Evolutionary conservation across 2,797 vertebrate genomes (phyloP), one percentile per base, ranked within the genome.

Genomic region (Cetoscarus ocellatus): DNA sequence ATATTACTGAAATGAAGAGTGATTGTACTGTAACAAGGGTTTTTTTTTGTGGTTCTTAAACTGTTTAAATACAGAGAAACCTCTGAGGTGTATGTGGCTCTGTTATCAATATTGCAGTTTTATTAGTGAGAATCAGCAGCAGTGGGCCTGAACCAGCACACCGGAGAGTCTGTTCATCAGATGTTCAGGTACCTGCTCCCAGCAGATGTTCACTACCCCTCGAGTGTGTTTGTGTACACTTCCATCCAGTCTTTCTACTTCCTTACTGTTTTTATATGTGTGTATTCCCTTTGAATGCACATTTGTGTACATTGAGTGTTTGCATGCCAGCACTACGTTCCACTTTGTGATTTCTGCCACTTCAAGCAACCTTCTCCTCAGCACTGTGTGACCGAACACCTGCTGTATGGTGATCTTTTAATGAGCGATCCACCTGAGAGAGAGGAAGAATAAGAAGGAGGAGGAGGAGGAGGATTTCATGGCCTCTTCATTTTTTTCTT

Each of bases 331-430:
- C 63, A 7, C 65, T 55, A 52, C 17, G 90, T 90, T 91, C 78
- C 87, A 74, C 85, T 88, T 73, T 84, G 89, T 92, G 91, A 82
- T 92, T 94, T 93, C 78, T 92, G 93, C 93, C 85, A 87, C 87
- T 87, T 90, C 90, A 93, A 91, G 92, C 93, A 91, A 59, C 85
- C 85, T 87, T 82, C 87, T 86, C 83, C 82, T 81, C 91, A 90
- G 39, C 10, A 78, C 88, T 74, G 68, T 90, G 92, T 87, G 91
- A 91, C 88, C 79, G 67, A 87, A 86, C 94, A 94, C 89, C 92
- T 94, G 93, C 90, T 89, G 77, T 86, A 91, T 67, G 14, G 77
- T 66, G 18, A 73, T 87, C 75, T 81, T 88, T 89, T 93, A 88
- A 89, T 89, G 90, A 93, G 87, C 81, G 66, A 77, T 80, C 80